Conservation (phyloP, 2,888 invertebrate genomes). For the Drosophila meridiana region DNA sequence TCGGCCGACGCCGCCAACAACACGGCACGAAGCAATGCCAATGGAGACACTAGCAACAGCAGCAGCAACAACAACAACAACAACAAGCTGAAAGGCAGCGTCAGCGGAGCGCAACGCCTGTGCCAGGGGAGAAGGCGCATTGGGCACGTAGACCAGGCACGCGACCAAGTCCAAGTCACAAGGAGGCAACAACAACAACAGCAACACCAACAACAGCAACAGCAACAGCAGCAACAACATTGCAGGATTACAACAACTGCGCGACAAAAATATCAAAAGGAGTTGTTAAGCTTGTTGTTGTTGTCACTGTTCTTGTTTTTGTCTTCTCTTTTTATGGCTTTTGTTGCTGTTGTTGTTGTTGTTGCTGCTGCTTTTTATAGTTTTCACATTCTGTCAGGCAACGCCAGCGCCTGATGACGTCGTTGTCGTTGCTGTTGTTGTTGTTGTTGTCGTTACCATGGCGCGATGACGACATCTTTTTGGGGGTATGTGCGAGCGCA, state of each 20-base stretch:
- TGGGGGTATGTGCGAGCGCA: conserved; percentile 53
- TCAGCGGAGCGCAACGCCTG: conserved; percentile 51
- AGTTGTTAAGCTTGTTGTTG: conserved; percentile 45
- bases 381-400: conserved; percentile 61
- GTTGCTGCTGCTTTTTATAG: conserved; percentile 70
- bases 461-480: conserved; percentile 79
- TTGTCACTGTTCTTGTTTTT: conserved; percentile 1
- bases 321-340: conserved; percentile 6
- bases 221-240: conserved; percentile 17
- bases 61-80: conserved; percentile 11
- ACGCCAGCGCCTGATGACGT: conserved; percentile 67
- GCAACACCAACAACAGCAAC: conserved; percentile 24
- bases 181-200: conserved; percentile 32
- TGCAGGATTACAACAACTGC: conserved; percentile 65
- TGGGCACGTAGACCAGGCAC: conserved; percentile 63
- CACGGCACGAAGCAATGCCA: conserved; percentile 26
- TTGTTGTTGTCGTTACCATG: conserved; percentile 67
- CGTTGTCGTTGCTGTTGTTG: conserved; percentile 54
- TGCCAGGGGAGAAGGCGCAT: conserved; percentile 26
- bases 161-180: conserved; percentile 70
- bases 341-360: conserved; percentile 45
- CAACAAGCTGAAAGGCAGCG: conserved; percentile 36
- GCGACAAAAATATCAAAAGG: conserved; percentile 68
- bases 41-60: conserved; percentile 31
- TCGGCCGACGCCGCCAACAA: conserved; percentile 43